phyloP scores from a whole-genome alignment of 2,888 invertebrate species.

The Pollenia amentaria region DNA sequence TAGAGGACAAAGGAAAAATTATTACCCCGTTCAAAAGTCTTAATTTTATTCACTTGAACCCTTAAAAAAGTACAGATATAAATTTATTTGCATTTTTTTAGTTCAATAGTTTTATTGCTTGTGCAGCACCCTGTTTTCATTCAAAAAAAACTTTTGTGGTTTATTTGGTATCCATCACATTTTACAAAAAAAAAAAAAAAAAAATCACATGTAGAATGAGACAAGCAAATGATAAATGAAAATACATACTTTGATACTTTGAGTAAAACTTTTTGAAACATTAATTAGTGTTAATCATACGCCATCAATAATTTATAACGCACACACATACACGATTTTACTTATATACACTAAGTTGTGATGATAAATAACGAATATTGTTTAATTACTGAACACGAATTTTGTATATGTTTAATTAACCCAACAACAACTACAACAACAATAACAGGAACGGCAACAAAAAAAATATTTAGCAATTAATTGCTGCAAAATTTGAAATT shows the following conservation, averaged over 20 bases:
- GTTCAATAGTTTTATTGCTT: no score
- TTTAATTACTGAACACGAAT: constrained; percentile 25
- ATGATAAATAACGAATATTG: background rate
- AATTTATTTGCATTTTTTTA: no score
- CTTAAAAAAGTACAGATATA: no score
- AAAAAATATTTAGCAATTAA: background rate
- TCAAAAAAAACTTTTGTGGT: background rate
- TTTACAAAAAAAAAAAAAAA: background rate
- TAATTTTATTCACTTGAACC: no score
- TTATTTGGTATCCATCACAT: background rate
- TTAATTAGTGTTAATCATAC: constrained; percentile 42
- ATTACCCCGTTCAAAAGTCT: no score
- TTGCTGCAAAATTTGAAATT: constrained; percentile 4
- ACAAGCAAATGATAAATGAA: background rate
- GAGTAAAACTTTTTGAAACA: background rate
- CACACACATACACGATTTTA: background rate
- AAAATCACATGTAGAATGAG: no score
- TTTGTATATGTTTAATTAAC: constrained; percentile 1
- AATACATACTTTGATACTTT: background rate
- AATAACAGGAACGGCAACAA: background rate
- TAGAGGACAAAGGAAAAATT: no score
- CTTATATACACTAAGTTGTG: background rate
- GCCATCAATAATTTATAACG: constrained; percentile 20
- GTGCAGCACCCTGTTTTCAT: background rate
- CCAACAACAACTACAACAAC: no score